Conservation (phyloP, 2,888 invertebrate genomes). For the Eupeodes luniger region DNA sequence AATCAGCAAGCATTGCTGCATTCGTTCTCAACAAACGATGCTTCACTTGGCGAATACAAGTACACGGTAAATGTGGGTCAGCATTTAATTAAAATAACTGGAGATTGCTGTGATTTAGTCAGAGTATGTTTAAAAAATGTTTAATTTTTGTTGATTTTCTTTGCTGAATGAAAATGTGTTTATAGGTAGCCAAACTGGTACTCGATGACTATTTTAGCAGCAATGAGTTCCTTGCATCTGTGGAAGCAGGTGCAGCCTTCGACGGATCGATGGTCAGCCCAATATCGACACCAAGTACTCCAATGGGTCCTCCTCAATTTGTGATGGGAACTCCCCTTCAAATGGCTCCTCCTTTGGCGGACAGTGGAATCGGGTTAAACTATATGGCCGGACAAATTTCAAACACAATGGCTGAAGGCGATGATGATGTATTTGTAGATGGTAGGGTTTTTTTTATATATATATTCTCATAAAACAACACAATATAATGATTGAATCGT, state of each 20-base stretch:
- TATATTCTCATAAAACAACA: background rate
- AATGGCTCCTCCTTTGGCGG: constrained; percentile 81
- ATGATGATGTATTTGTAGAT: constrained; percentile 83
- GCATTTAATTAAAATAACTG: constrained; percentile 93
- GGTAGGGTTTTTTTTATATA: constrained; percentile 65
- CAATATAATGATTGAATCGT: constrained; percentile 1
- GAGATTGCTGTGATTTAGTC: constrained; percentile 93
- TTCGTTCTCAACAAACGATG: constrained; percentile 93
- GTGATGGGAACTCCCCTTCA: constrained; percentile 80
- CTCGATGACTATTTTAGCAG: constrained; percentile 92
- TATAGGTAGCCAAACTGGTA: constrained; percentile 93
- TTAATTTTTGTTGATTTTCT: background rate
- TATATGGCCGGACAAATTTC: constrained; percentile 80
- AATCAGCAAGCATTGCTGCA: constrained; percentile 87
- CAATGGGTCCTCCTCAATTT: constrained; percentile 81
- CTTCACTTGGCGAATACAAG: constrained; percentile 93
- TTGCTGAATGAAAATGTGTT: constrained; percentile 62
- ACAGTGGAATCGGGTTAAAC: constrained; percentile 84
- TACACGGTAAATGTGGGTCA: constrained; percentile 94
- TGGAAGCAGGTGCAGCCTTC: constrained; percentile 83
- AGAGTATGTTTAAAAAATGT: constrained; percentile 86
- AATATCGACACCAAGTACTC: constrained; percentile 82
- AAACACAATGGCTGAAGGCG: constrained; percentile 80
- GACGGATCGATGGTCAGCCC: constrained; percentile 83
- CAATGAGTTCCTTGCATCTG: constrained; percentile 83